Conservation (phyloP, 1,140 invertebrate genomes). For the Zaprionus vittiger region DNA sequence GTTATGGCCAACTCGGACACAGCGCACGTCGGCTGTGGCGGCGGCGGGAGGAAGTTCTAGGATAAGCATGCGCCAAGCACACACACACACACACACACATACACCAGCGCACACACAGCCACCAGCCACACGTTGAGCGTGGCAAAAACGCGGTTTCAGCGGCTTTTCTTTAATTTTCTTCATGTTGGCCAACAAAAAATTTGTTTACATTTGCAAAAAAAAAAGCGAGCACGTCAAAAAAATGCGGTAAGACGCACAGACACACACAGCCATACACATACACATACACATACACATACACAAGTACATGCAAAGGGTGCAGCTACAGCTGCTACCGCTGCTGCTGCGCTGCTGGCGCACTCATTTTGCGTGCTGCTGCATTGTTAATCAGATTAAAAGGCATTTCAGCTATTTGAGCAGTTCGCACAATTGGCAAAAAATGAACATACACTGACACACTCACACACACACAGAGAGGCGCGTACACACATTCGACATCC, state of each 20-base stretch:
- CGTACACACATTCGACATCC: slow-evolving; percentile 22
- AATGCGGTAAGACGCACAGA: slow-evolving; percentile 28
- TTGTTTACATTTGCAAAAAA: slow-evolving; percentile 54
- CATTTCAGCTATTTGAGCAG: slow-evolving; percentile 10
- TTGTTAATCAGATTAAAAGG: slow-evolving; percentile 23
- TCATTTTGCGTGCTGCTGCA: slow-evolving; percentile 12
- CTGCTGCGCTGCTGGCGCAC: slow-evolving; percentile 7
- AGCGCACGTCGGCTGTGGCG: no score
- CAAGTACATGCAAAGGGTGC: neutral
- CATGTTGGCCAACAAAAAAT: slow-evolving; percentile 17
- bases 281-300: slow-evolving; percentile 5
- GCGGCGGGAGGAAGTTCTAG: neutral
- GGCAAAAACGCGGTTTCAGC: slow-evolving; percentile 25
- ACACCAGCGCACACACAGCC: neutral
- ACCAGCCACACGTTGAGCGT: neutral
- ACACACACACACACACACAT: slow-evolving; percentile 5
- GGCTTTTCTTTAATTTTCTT: slow-evolving; percentile 13
- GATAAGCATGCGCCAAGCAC: slow-evolving; percentile 43
- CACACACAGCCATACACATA: slow-evolving; percentile 6
- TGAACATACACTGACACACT: neutral
- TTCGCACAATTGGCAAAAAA: slow-evolving; percentile 2
- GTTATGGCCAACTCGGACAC: slow-evolving; percentile 23
- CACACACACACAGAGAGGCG: slow-evolving; percentile 1
- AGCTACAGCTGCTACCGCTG: neutral
- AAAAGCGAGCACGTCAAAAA: slow-evolving; percentile 13